Evolutionary conservation across 2,888 invertebrate species (phyloP), one percentile per base, ranked within the genome.

Genomic region (Lucinisca nassula): DNA sequence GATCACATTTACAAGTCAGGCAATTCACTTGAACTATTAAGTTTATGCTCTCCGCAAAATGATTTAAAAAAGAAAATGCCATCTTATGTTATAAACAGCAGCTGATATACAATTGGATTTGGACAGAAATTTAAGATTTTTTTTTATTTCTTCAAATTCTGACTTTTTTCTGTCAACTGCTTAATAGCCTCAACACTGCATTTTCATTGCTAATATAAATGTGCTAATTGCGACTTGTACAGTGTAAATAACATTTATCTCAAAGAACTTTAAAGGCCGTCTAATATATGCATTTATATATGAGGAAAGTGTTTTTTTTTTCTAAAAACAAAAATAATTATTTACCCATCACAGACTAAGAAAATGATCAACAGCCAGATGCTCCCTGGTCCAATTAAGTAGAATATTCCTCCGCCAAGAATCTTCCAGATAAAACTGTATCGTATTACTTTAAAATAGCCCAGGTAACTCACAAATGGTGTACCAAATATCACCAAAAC

Each of bases 291-390:
- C 45, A 45, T 17, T 8, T 8, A 45, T 45, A 45, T n/a, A n/a
- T n/a, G n/a, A n/a, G 45, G 8, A 45, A 8, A 45, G 17, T 45
- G 8, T 17, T 17, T 45, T 17, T 45, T 45, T 17, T 45, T 45
- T 17, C 17, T 45, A 45, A 45, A 45, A 12, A 8, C 45, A 17
- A 45, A 45, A 45, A 12, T 45, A 12, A 8, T 12, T 12, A 86
- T 92, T 91, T 90, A 95, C 95, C 90, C 92, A 74, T 94, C 93
- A 35, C 93, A 4, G 1, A 95, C 74, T 21, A 95, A 75, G 79
- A 91, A 93, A 0, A 90, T 17, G 88, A 94, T 93, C 24, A 95
- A 76, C 8, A 89, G 27, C 91, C 92, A 92, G 4, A 93, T 91
- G 51, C 92, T 87, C 30, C 81, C 84, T 32, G 84, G 80, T 37